Evolutionary conservation across 2,888 invertebrate species (phyloP).

Genomic region (Drosophila barbarae): DNA sequence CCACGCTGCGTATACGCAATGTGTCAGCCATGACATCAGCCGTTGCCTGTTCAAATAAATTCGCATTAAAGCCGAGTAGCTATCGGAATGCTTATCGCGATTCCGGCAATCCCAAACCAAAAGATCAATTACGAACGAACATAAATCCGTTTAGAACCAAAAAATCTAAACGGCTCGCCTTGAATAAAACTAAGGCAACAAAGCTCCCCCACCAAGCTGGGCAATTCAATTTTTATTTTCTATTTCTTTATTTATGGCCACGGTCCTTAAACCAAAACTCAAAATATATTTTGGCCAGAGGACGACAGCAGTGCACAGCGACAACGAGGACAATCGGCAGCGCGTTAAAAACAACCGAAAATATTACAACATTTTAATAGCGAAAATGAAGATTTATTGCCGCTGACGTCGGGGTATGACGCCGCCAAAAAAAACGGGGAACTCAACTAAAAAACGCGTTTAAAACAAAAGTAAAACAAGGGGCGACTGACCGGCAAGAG

Average conservation of each 20-base stretch:
- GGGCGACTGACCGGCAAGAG: conserved; percentile 19
- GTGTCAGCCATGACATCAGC: conserved; percentile 44
- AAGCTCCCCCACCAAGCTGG: conserved; percentile 10
- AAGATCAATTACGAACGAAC: conserved; percentile 55
- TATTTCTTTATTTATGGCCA: conserved; percentile 55
- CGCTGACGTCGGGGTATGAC: conserved; percentile 40
- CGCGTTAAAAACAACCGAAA: conserved; percentile 52
- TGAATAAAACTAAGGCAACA: conserved; percentile 28
- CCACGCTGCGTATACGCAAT: conserved; percentile 45
- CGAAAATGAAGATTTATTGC: conserved; percentile 72
- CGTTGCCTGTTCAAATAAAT: background rate
- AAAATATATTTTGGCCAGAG: conserved; percentile 39
- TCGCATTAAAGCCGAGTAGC: conserved; percentile 42
- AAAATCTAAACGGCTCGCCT: conserved; percentile 48
- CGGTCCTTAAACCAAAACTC: conserved; percentile 35
- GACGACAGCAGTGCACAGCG: conserved; percentile 30
- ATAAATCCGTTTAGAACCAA: conserved; percentile 58
- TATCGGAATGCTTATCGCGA: conserved; percentile 36
- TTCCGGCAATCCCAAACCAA: conserved; percentile 34
- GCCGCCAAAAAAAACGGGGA: conserved; percentile 34
- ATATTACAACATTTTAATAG: conserved; percentile 74
- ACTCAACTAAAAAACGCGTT: conserved; percentile 50
- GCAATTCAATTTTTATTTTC: conserved; percentile 58
- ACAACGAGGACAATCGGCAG: conserved; percentile 49
- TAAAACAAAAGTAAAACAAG: conserved; percentile 35